Evolutionary conservation across 2,113 vertebrate species (phyloP).

Genomic region (Pelobates fuscus): DNA sequence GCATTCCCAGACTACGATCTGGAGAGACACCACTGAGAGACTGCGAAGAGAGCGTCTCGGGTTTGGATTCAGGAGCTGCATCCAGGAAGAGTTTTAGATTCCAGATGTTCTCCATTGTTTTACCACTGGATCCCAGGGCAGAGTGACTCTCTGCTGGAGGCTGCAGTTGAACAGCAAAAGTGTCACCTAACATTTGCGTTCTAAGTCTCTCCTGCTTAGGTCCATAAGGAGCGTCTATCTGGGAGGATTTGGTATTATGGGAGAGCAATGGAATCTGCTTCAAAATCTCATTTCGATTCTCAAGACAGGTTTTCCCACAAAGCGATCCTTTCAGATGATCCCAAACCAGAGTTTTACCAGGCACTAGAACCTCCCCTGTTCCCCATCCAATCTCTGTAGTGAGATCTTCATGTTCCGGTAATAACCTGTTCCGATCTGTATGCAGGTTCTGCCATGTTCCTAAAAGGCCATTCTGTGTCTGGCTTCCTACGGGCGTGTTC

Average conservation of each 20-base stretch:
- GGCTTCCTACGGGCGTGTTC: no score
- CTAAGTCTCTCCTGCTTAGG: neutral
- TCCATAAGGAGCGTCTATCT: no score
- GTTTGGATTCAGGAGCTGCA: neutral
- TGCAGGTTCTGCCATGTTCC: neutral
- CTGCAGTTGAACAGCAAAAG: neutral
- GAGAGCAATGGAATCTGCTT: neutral
- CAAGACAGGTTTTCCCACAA: neutral
- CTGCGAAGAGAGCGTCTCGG: neutral
- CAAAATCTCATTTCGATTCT: neutral
- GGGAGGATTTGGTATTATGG: no score
- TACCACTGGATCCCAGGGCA: neutral
- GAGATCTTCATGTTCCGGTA: neutral
- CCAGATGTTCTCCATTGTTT: no score
- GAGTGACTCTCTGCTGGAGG: neutral
- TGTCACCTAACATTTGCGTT: neutral
- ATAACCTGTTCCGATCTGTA: neutral
- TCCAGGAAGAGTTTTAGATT: neutral
- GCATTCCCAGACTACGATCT: slow-evolving; percentile 53
- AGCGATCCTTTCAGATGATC: neutral
- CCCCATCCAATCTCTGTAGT: neutral
- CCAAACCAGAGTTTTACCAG: neutral
- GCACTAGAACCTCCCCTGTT: neutral
- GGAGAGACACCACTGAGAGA: neutral
- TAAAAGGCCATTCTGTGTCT: neutral